Percentiles rank a stretch among this genome's conserved stretches.
phyloP scores from a whole-genome alignment of 2,113 vertebrate genomes.

The Phyllopteryx taeniolatus region DNA sequence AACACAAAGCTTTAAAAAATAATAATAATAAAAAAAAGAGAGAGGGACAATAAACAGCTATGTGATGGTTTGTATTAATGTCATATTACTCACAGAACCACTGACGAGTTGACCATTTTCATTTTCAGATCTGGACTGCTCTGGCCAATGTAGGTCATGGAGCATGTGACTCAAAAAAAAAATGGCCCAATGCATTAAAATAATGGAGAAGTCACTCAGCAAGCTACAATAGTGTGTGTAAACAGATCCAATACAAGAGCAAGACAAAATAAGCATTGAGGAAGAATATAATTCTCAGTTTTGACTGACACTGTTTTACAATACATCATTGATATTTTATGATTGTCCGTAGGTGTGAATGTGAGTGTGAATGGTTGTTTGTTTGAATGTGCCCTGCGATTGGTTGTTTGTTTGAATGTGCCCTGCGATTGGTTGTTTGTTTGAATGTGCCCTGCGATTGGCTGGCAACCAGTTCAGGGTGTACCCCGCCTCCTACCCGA shows the following conservation, averaged over 20 bases:
- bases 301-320: neutral
- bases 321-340: neutral
- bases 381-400: too few species aligned
- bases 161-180: neutral
- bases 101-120: neutral
- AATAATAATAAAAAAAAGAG: too few species aligned
- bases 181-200: neutral
- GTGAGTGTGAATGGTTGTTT: too few species aligned
- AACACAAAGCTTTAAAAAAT: too few species aligned
- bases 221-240: neutral
- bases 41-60: too few species aligned
- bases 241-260: neutral
- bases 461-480: too few species aligned
- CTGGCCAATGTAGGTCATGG: neutral
- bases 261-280: neutral
- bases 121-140: neutral
- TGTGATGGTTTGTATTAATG: neutral
- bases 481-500: too few species aligned
- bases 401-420: too few species aligned
- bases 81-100: neutral
- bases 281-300: neutral
- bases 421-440: too few species aligned
- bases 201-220: neutral
- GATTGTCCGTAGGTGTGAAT: too few species aligned
- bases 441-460: too few species aligned